Percentiles rank a stretch among this genome's conserved stretches.
Conservation (phyloP, 2,113 vertebrate species). For the Podarcis raffonei region DNA sequence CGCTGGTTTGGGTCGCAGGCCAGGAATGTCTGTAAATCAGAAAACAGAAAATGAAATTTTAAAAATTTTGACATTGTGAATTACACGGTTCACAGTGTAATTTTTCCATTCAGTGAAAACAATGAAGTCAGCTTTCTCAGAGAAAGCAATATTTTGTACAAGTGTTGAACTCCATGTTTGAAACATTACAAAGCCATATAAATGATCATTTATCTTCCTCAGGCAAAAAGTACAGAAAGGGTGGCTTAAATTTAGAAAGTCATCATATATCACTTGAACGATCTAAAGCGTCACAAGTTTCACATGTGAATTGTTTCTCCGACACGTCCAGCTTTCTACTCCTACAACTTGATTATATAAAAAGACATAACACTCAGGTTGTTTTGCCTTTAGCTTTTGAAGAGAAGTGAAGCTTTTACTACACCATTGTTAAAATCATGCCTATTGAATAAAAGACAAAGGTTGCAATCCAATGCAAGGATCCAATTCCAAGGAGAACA, state of each 20-base stretch:
- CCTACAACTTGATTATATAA: neutral
- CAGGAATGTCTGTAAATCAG: constrained; percentile 86
- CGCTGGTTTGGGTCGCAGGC: constrained; percentile 89
- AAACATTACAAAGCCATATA: neutral
- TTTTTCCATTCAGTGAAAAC: neutral
- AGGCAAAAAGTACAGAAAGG: neutral
- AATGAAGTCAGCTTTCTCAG: neutral
- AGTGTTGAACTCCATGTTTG: neutral
- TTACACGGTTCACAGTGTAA: neutral
- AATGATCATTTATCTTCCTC: neutral
- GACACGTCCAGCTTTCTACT: neutral
- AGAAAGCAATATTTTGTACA: neutral
- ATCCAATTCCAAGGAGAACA: too few species aligned
- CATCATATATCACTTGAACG: neutral
- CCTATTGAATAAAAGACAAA: too few species aligned
- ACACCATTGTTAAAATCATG: neutral
- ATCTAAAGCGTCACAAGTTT: neutral
- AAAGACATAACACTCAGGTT: neutral
- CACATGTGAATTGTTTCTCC: neutral
- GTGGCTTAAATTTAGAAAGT: neutral
- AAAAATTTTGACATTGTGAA: neutral
- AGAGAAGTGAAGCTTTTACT: neutral
- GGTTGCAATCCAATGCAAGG: neutral
- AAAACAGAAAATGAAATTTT: constrained; percentile 32
- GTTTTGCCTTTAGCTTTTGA: neutral